Base-by-base conservation (phyloP, 2,797 vertebrate species). In the Amniataba percoides region DNA sequence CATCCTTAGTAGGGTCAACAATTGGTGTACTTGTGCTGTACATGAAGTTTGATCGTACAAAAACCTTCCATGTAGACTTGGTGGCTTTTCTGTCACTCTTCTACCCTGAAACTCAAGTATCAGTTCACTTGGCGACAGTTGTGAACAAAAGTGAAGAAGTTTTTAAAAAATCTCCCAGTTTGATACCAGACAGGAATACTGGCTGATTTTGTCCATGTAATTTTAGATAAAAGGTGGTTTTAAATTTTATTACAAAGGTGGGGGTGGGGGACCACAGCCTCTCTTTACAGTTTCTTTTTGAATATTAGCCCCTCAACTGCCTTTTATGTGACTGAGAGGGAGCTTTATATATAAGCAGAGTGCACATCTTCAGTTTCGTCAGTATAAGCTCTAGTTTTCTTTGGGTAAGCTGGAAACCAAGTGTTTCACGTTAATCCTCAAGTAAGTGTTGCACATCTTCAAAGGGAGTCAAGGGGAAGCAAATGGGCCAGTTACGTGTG, bases 181-280 rank as follows among this genome's bases (percentile, higher is more conserved):
- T 62, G 66, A 82, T 69, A 76, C 57, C 62, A 73, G 74, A 84
- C 52, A 14, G 21, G 64, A 74, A 48, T 59, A 60, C 63, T 61
- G 36, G 45, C 52, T 58, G 62, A 62, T 77, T 68, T 78, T 64
- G 66, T 76, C 72, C 11, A 25, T 75, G 75, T 84, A 75, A 64
- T 94, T 93, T 93, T 90, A 88, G 72, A 82, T 57, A 42, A 86
- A 53, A 80, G 63, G 62, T 76, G 85, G 65, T 94, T 94, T 94
- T 93, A 94, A 80, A 89, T 90, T 83, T 78, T 87, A 86, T 83
- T 74, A 12, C 40, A 76, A 68, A 77, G 49, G 49, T 58, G 77
- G 62, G 73, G 49, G 49, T 58, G 77, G 62, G 73, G 78, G 74
- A 55, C 81, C 64, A 60, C 78, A 76, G 82, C 57, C 82, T 53